Conservation (phyloP, 2,888 invertebrate genomes). For the Mesochorus sp. region DNA sequence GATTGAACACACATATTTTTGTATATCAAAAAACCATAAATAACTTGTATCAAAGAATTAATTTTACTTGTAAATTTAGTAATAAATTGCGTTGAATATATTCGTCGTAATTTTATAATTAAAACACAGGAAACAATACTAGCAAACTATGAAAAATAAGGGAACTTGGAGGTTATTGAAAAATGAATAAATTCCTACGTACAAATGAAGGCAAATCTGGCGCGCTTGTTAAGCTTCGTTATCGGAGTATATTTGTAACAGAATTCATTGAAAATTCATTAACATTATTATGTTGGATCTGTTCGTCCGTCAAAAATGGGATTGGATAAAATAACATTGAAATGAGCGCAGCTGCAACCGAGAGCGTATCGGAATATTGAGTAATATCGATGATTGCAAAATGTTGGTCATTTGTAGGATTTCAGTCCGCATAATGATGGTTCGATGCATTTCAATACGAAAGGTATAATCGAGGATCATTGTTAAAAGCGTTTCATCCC, state of each 20-base stretch:
- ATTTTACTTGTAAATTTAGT: no score
- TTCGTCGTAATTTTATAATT: no score
- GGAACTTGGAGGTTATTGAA: no score
- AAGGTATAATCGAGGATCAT: neutral
- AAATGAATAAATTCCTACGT: no score
- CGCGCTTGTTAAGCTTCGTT: neutral
- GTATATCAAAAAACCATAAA: no score
- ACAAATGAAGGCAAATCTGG: neutral
- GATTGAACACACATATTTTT: no score
- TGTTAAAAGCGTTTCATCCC: neutral
- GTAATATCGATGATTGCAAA: neutral
- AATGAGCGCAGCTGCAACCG: neutral
- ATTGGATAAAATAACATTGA: neutral
- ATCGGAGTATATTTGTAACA: neutral
- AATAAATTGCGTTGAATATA: no score
- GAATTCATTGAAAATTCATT: neutral
- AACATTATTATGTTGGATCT: neutral
- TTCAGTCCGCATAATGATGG: constrained; percentile 3
- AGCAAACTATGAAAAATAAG: no score
- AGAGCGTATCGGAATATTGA: neutral
- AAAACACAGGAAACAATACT: no score
- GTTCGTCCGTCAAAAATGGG: neutral
- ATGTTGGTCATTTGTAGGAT: neutral
- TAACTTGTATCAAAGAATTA: no score
- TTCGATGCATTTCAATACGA: neutral